Conservation (phyloP, 2,113 vertebrate genomes). For the Isichthys henryi region DNA sequence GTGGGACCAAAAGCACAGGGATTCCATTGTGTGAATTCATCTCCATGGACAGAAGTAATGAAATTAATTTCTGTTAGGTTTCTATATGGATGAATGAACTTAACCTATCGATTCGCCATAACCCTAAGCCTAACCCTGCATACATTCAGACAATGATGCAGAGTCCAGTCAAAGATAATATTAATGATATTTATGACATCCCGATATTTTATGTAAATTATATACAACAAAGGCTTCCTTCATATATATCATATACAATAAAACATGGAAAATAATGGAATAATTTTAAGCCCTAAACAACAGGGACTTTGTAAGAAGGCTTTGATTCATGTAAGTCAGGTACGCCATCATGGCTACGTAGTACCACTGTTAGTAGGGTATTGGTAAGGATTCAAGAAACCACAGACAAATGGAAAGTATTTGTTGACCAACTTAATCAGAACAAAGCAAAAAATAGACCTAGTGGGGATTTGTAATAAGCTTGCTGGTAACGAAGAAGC, state of each 20-base stretch:
- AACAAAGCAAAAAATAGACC: background rate
- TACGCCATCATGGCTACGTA: background rate
- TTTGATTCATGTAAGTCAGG: background rate
- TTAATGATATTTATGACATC: background rate
- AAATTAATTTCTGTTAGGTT: background rate
- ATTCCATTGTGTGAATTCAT: background rate
- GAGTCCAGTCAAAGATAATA: background rate
- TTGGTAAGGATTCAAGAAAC: background rate
- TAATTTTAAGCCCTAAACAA: background rate
- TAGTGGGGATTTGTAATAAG: background rate
- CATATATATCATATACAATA: background rate
- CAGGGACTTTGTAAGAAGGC: background rate
- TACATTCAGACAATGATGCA: background rate
- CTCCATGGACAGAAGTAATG: background rate
- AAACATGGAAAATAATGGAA: background rate
- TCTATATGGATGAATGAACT: background rate
- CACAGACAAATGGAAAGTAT: background rate
- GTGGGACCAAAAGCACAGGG: background rate
- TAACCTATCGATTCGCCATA: background rate
- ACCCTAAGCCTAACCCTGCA: too few species aligned
- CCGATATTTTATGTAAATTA: background rate
- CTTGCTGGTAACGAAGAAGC: background rate
- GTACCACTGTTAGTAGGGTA: background rate
- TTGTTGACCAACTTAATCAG: background rate
- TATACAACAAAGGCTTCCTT: background rate